Base-by-base conservation (phyloP, 1,140 invertebrate genomes). In the Leucophenga varia region DNA sequence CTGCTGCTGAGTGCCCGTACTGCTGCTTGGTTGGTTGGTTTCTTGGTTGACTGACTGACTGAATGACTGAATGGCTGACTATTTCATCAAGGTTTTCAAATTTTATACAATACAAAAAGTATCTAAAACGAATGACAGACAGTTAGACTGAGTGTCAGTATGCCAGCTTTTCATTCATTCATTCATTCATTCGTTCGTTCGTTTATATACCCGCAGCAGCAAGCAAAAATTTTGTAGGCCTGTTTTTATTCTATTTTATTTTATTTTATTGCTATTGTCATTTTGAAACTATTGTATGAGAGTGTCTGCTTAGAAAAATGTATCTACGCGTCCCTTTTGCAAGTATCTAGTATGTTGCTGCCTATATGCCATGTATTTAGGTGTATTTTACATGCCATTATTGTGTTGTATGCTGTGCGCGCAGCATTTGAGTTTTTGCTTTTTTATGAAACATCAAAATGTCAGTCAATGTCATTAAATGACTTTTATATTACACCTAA, bases 361-460 rank as follows among this genome's bases (percentile, higher is more conserved):
- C 14, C 16, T 31, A 34, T 7, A 21, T 8, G 21, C 28, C n/a
- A n/a, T n/a, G n/a, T n/a, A n/a, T n/a, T n/a, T n/a, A n/a, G n/a
- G n/a, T n/a, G 63, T 48, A 67, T 61, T 57, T 63, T 67, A 65
- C 63, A 67, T 49, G 61, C 47, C 54, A 55, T 18, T 36, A 39
- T 37, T 52, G 52, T 55, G 43, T 39, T 36, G 39, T 39, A n/a
- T n/a, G n/a, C n/a, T n/a, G n/a, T n/a, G n/a, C n/a, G n/a, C n/a
- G n/a, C n/a, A n/a, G n/a, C n/a, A n/a, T n/a, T n/a, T n/a, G n/a
- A n/a, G n/a, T n/a, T n/a, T n/a, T n/a, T n/a, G n/a, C n/a, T n/a
- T 67, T 67, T 67, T 67, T 67, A 67, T 67, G 63, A 67, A 67
- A 67, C 63, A 67, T 67, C 63, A 67, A 67, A 67, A 67, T 67